Conservation (phyloP, 2,888 invertebrate genomes). For the Caenorhabditis angaria region DNA sequence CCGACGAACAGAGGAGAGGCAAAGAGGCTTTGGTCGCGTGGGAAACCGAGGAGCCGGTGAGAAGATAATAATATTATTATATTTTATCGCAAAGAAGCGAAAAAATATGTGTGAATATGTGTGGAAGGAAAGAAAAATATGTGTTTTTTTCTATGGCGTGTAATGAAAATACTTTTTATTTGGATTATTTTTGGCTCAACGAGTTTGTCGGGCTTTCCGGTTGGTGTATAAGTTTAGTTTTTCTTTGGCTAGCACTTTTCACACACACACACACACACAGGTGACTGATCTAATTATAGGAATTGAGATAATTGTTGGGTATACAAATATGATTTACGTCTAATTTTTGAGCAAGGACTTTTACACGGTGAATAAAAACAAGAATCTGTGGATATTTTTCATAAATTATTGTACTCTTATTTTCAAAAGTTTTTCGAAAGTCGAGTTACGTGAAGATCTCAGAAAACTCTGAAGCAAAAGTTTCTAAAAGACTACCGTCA, state of each 20-base stretch:
- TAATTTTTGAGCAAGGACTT: too few species aligned
- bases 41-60: constrained; percentile 35
- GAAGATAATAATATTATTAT: constrained; percentile 5
- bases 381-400: too few species aligned
- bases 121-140: constrained; percentile 8
- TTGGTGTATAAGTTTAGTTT: background rate
- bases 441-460: too few species aligned
- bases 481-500: too few species aligned
- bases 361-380: too few species aligned
- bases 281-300: background rate
- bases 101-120: constrained; percentile 17
- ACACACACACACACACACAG: background rate
- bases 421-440: too few species aligned
- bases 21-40: constrained; percentile 29
- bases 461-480: too few species aligned
- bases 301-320: too few species aligned
- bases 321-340: too few species aligned
- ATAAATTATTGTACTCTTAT: too few species aligned
- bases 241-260: too few species aligned
- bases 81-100: constrained; percentile 17
- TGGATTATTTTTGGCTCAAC: background rate
- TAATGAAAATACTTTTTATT: constrained; percentile 14
- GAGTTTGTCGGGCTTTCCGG: background rate
- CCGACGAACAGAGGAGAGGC: constrained; percentile 17
- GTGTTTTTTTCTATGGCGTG: constrained; percentile 15